Evolutionary conservation across 1,140 invertebrate genomes (phyloP), one percentile per base, ranked within the genome.

Genomic region (Lasioglossum baleicum): DNA sequence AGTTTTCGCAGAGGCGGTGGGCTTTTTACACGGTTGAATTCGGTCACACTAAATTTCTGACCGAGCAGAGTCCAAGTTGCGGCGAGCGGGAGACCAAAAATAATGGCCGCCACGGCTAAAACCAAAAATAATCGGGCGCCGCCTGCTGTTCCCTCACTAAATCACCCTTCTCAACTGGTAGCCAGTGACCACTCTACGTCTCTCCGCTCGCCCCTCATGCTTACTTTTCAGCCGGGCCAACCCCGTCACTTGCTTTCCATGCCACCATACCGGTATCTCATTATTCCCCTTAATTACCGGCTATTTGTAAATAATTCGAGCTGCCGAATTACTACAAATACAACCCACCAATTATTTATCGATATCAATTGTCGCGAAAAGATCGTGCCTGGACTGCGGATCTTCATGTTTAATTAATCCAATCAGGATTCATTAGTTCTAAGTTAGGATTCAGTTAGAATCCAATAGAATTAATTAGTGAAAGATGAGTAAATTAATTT

Each of bases 61-160:
- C 85, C 74, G 83, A 53, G 74, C 86, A 42, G 80, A 85, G 74
- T 84, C 84, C 84, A 90, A 89, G 89, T 86, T 88, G 86, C 80
- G 84, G 86, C 86, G 48, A 84, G 82, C 83, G 81, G 83, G 81
- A 85, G 89, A 90, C 88, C 87, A 87, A 90, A 92, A 90, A 90
- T 90, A 91, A 91, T 90, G 90, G 89, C 83, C 84, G 76, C 75
- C 81, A 83, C 84, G 88, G 83, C 88, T 88, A 90, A 92, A 92
- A 92, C 90, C 90, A 91, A 91, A 92, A 92, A 92, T 92, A 92
- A 92, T 92, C 90, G 91, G 86, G 86, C 87, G 82, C 88, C 90
- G 89, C 90, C 90, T 91, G 90, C 88, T 91, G 88, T 82, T 90
- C 86, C 74, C 83, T 87, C 88, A 76, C 80, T 92, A 91, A 92